phyloP scores from a whole-genome alignment of 2,888 invertebrate species.

The Parascotia fuliginaria region DNA sequence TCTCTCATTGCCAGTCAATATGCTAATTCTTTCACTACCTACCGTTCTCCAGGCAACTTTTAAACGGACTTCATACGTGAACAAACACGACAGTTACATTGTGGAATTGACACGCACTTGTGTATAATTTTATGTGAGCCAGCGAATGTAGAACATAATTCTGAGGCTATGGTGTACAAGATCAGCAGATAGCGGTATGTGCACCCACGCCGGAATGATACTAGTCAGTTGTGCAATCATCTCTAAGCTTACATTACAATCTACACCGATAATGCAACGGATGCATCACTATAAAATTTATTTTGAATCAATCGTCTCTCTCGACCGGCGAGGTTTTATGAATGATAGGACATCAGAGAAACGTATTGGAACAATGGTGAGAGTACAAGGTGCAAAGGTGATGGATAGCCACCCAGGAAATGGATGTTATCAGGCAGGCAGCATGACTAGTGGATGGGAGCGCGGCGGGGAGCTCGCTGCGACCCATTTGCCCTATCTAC shows the following conservation, averaged over 20 bases:
- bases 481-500: slow-evolving; percentile 49
- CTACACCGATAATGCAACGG: slow-evolving; percentile 59
- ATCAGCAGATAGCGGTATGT: slow-evolving; percentile 51
- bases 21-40: slow-evolving; percentile 61
- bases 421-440: slow-evolving; percentile 63
- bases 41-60: slow-evolving; percentile 47
- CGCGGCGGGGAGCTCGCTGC: slow-evolving; percentile 60
- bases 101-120: slow-evolving; percentile 9
- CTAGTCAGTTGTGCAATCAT: slow-evolving; percentile 70
- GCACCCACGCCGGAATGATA: slow-evolving; percentile 65
- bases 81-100: slow-evolving; percentile 9
- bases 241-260: slow-evolving; percentile 63
- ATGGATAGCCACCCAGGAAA: slow-evolving; percentile 68
- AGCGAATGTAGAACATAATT: slow-evolving; percentile 29
- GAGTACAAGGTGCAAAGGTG: slow-evolving; percentile 60
- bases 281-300: slow-evolving; percentile 74
- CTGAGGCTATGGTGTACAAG: slow-evolving; percentile 30
- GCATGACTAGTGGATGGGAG: slow-evolving; percentile 50
- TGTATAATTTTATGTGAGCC: slow-evolving; percentile 13
- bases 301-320: slow-evolving; percentile 56
- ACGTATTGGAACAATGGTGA: slow-evolving; percentile 67
- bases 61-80: slow-evolving; percentile 6
- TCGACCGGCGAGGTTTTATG: slow-evolving; percentile 37
- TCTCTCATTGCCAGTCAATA: slow-evolving; percentile 74
- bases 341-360: slow-evolving; percentile 36